Evolutionary conservation across 2,888 invertebrate species (phyloP), one percentile per base, ranked within the genome.

Genomic region (Aelia acuminata): DNA sequence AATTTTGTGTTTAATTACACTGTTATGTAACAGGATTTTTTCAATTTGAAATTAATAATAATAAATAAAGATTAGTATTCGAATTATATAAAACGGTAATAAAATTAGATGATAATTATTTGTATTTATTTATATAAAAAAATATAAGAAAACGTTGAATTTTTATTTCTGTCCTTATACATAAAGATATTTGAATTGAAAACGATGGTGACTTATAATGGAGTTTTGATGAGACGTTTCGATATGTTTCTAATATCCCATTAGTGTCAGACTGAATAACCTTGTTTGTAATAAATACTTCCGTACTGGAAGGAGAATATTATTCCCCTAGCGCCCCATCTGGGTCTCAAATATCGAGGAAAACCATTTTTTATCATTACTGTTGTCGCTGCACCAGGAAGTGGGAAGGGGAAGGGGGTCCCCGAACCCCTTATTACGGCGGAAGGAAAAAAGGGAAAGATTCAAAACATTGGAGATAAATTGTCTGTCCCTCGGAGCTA

Each of bases 281-380:
- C 18, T 8, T 70, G 5, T 70, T 26, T 53, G 26, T 11, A 57
- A 70, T 31, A 70, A 35, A 70, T 70, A 35, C 18, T 20, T 43
- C 80, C 43, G n/a, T 22, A 22, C 22, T 35, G 11, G 43, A 80
- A 43, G 22, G 13, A 80, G n/a, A 43, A 47, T n/a, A 47, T 43
- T 47, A 47, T n/a, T n/a, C 80, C 43, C 47, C 43, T n/a, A 4
- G 39, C n/a, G n/a, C 43, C 80, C 80, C 80, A 80, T 80, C 80
- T 47, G 43, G 43, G 80, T n/a, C 80, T 80, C 43, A 47, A 80
- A 80, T 80, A 80, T n/a, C 22, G 43, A 80, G 43, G 80, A 80
- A 80, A 80, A 80, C 39, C 80, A 43, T 80, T 80, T 80, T 80
- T 80, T 80, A 80, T 47, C 80, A 80, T 80, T 80, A 80, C 80